Evolutionary conservation across 2,797 vertebrate species (phyloP).

Genomic region (Sebastes elongatus): DNA sequence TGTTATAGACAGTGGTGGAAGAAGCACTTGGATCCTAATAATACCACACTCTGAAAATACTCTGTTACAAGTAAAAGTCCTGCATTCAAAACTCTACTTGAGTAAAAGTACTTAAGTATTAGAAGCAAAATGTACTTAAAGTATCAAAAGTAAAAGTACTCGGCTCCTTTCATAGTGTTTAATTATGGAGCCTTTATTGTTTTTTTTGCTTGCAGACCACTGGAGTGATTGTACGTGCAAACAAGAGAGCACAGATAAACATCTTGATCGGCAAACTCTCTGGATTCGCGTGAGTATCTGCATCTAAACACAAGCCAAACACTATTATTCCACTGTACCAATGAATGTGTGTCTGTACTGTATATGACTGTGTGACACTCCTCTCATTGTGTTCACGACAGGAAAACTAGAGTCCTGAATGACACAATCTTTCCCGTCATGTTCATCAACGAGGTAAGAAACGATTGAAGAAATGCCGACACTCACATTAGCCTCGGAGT

Average conservation of each 20-base stretch:
- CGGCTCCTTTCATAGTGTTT: too few species aligned
- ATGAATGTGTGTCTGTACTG: neutral
- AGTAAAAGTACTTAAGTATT: too few species aligned
- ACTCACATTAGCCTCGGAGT: neutral
- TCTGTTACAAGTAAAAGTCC: too few species aligned
- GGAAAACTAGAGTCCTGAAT: conserved; percentile 67
- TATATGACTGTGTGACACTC: neutral
- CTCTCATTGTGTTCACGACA: conserved; percentile 44
- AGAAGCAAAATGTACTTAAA: too few species aligned
- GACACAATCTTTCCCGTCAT: conserved; percentile 80
- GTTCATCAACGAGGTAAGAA: conserved; percentile 84
- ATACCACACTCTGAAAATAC: too few species aligned
- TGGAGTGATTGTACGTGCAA: conserved; percentile 83
- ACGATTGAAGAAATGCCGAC: neutral
- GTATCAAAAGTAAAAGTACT: too few species aligned
- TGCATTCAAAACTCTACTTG: too few species aligned
- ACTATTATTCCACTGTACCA: too few species aligned
- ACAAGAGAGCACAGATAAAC: conserved; percentile 85
- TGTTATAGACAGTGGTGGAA: too few species aligned
- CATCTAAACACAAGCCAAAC: neutral
- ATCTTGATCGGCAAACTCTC: conserved; percentile 56
- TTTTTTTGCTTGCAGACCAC: conserved; percentile 71
- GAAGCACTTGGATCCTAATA: too few species aligned
- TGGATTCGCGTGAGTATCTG: conserved; percentile 77
- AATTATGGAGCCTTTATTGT: neutral